Conservation (phyloP, 2,888 invertebrate genomes). For the Salticus scenicus region DNA sequence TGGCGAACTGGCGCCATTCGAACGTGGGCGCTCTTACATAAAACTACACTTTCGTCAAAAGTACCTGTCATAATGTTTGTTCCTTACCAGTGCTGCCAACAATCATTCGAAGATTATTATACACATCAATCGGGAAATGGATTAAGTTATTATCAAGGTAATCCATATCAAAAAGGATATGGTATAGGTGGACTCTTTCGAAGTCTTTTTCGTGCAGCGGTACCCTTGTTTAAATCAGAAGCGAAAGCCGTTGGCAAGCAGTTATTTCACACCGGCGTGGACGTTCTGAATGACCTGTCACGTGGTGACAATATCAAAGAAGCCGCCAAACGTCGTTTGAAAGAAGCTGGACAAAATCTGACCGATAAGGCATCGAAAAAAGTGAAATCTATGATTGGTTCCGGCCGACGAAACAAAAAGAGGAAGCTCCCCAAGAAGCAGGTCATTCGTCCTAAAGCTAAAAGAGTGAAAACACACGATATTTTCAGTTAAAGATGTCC, state of each 20-base stretch:
- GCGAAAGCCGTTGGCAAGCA: constrained; percentile 36
- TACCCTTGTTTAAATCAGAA: constrained; percentile 22
- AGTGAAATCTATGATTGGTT: too few relatives aligned
- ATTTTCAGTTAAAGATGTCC: neutral
- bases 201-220: constrained; percentile 22
- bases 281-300: constrained; percentile 5
- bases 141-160: constrained; percentile 27
- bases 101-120: constrained; percentile 30
- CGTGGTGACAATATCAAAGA: constrained; percentile 10
- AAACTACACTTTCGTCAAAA: constrained; percentile 28
- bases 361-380: neutral
- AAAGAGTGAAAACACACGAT: too few relatives aligned
- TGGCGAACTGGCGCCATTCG: constrained; percentile 23
- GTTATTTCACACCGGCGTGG: constrained; percentile 13
- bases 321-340: neutral
- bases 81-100: constrained; percentile 28
- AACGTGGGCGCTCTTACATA: constrained; percentile 26
- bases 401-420: neutral
- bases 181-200: constrained; percentile 29
- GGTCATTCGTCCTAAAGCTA: too few relatives aligned
- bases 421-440: too few relatives aligned
- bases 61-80: constrained; percentile 13
- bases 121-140: constrained; percentile 21
- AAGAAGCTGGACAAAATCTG: neutral
- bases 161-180: constrained; percentile 22